phyloP scores from a whole-genome alignment of 1,140 invertebrate species.

The Brachionus rubens region DNA sequence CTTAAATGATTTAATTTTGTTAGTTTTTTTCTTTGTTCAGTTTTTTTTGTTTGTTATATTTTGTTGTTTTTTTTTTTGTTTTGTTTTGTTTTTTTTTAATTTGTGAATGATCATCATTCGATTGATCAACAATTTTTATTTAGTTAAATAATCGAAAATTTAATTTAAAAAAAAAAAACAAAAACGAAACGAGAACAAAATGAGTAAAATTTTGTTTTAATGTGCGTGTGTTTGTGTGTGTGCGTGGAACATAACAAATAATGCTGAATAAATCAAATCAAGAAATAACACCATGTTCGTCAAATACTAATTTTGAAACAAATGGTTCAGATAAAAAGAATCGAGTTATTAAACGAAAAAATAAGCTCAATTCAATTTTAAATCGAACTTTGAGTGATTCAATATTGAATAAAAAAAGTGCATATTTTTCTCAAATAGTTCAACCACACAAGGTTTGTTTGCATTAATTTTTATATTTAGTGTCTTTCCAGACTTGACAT shows the following conservation, averaged over 20 bases:
- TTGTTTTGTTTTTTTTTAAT: too few relatives aligned
- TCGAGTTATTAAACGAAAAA: neutral
- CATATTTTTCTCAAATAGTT: neutral
- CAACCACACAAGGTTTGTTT: slow-evolving; percentile 19
- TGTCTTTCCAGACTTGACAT: too few relatives aligned
- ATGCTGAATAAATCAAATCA: slow-evolving; percentile 40
- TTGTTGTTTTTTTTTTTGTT: too few relatives aligned
- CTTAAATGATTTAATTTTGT: too few relatives aligned
- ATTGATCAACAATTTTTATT: neutral
- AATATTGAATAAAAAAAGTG: slow-evolving; percentile 24
- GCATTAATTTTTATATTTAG: neutral
- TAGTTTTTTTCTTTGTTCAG: too few relatives aligned
- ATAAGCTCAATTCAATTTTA: slow-evolving; percentile 26
- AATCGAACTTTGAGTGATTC: slow-evolving; percentile 45
- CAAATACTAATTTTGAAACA: neutral
- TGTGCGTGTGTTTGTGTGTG: too few relatives aligned
- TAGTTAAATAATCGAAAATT: neutral
- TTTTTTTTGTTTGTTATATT: too few relatives aligned
- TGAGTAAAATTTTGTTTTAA: too few relatives aligned
- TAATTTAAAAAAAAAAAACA: neutral
- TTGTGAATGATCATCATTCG: too few relatives aligned
- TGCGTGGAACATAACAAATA: too few relatives aligned
- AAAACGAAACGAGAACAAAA: too few relatives aligned
- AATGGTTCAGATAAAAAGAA: slow-evolving; percentile 18
- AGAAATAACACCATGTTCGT: neutral